Evolutionary conservation across 1,140 invertebrate genomes (phyloP), one percentile per base, ranked within the genome.

Genomic region (Tetramorium parvispinum): DNA sequence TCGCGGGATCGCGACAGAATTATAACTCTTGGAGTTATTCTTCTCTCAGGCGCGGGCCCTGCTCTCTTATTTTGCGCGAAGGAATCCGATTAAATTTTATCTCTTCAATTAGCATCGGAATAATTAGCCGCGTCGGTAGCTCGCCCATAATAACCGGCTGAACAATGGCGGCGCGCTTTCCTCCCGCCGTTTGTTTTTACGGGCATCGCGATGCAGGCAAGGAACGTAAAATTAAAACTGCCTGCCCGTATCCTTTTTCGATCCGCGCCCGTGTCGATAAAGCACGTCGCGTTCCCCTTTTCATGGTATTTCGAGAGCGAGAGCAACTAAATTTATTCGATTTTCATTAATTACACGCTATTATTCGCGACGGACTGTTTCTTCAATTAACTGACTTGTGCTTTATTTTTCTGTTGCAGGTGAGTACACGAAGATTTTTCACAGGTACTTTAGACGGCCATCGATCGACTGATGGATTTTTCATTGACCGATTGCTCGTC

Each of bases 221-320:
- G 85, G 21, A 71, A 77, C 21, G 82, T 88, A 85, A 89, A 89
- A 89, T 89, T 88, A 89, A 89, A 89, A 89, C 68, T 88, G 88
- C 79, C 76, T 82, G 61, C 53, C 16, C 13, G 83, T 57, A 89
- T 88, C 53, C 66, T 82, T 88, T 88, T 89, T 88, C 76, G 87
- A 46, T 40, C 65, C 55, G 37, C 24, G 32, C 66, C 8, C 70
- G 21, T 66, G 87, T 68, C 85, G 66, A 85, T 75, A 85, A 87
- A 79, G 61, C 43, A 59, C 32, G 21, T 46, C 51, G 70, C 49
- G 73, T 85, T 73, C 71, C 37, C 65, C 87, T 53, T 53, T 73
- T 76, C 55, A 24, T 27, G 46, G 53, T 75, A 75, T 85, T 90
- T 89, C 68, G 63, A 43, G 70, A 82, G 49, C 24, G 37, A 6